phyloP scores from a whole-genome alignment of 2,888 invertebrate genomes.

The Tipula lateralis region DNA sequence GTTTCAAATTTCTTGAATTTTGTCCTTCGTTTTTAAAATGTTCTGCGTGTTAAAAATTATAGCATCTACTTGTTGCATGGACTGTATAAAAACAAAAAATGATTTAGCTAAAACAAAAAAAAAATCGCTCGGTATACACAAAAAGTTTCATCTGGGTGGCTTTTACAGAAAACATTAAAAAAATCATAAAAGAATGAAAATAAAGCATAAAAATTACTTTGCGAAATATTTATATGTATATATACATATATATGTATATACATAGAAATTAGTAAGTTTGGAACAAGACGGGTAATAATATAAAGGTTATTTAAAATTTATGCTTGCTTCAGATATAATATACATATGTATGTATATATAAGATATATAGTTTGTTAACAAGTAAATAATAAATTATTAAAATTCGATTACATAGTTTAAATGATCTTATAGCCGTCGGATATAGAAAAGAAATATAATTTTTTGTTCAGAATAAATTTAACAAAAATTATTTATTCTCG shows the following conservation, averaged over 20 bases:
- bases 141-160: conserved; percentile 7
- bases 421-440: not conserved
- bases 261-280: not conserved
- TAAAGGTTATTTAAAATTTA: not conserved
- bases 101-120: not conserved
- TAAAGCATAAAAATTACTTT: not conserved
- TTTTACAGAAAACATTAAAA: not conserved
- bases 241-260: too few species aligned
- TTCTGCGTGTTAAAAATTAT: too few species aligned
- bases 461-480: not conserved
- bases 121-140: not conserved
- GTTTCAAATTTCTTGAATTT: too few species aligned
- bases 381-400: not conserved
- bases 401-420: not conserved
- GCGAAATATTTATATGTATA: not conserved
- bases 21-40: too few species aligned
- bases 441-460: not conserved
- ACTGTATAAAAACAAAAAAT: not conserved
- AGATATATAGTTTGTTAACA: not conserved
- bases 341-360: not conserved
- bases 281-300: not conserved
- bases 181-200: not conserved
- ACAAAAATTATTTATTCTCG: not conserved
- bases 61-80: not conserved
- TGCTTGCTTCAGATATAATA: not conserved